These are phyloP conservation scores for Ormyrus rosae DNA, from an alignment of 2,888 invertebrate species.

Conservation along the genomic window DNA sequence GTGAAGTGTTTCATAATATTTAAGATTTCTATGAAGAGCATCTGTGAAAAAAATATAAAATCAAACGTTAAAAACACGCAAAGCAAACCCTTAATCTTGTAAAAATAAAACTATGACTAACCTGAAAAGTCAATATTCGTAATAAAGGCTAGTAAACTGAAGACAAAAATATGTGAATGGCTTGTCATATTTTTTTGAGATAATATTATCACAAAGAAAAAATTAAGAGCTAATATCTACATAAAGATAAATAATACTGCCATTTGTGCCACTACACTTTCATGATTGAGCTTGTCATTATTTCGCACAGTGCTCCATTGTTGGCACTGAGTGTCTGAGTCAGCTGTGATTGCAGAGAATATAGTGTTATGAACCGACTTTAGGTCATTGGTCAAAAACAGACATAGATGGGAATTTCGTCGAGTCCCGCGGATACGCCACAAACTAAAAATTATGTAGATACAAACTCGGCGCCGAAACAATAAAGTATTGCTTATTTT, in stretches of 20 bases:
- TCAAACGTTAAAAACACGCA: neutral
- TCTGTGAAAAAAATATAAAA: slow-evolving; percentile 75
- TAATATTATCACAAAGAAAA: slow-evolving; percentile 4
- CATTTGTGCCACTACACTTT: neutral
- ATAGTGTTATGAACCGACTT: too few species aligned
- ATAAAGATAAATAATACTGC: slow-evolving; percentile 36
- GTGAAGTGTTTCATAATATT: slow-evolving; percentile 89
- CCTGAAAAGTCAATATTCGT: slow-evolving; percentile 39
- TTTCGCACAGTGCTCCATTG: too few species aligned
- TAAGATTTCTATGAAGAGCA: slow-evolving; percentile 85
- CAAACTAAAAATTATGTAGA: too few species aligned
- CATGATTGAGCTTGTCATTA: neutral
- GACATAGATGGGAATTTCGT: too few species aligned
- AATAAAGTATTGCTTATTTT: too few species aligned
- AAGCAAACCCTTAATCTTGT: neutral
- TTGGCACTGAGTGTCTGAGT: too few species aligned
- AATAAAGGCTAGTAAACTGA: slow-evolving; percentile 27
- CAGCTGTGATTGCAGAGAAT: too few species aligned
- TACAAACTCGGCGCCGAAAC: too few species aligned
- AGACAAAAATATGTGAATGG: neutral
- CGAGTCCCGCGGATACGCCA: too few species aligned
- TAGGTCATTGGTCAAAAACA: too few species aligned
- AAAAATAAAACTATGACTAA: slow-evolving; percentile 25
- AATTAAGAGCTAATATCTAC: neutral
- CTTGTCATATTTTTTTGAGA: slow-evolving; percentile 29